A percentile compares a stretch with the other conserved stretches of the same genome.
phyloP scores from a whole-genome alignment of 2,888 invertebrate species.

The Pollenia griseotomentosa region DNA sequence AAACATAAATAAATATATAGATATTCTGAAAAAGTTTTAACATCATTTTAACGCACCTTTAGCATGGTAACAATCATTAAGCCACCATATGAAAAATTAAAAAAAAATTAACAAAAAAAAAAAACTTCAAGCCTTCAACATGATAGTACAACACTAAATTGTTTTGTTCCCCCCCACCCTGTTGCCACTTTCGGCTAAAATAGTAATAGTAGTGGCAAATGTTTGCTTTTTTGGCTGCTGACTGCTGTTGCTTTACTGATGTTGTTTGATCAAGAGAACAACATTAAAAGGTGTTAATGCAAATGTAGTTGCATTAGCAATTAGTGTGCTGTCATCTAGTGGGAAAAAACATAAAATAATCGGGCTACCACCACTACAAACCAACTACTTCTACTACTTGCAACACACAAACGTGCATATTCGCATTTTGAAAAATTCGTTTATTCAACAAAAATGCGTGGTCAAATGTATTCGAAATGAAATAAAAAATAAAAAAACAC shows the following conservation, averaged over 20 bases:
- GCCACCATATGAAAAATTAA: conserved; percentile 36
- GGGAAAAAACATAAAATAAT: conserved; percentile 74
- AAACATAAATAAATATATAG: conserved; percentile 3
- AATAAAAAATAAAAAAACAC: conserved; percentile 15
- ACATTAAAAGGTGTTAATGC: conserved; percentile 74
- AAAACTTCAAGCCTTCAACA: conserved; percentile 40
- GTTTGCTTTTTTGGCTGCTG: conserved; percentile 14
- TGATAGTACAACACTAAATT: conserved; percentile 8
- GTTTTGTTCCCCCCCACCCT: neutral
- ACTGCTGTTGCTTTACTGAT: conserved; percentile 55
- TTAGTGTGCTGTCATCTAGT: conserved; percentile 74
- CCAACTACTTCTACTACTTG: conserved; percentile 6
- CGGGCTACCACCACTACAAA: conserved; percentile 68
- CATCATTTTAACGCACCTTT: conserved; percentile 71
- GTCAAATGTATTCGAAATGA: conserved; percentile 47
- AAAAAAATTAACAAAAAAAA: neutral
- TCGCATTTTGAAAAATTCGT: conserved; percentile 51
- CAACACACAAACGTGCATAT: conserved; percentile 18
- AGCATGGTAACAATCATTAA: conserved; percentile 69
- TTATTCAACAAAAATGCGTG: conserved; percentile 69
- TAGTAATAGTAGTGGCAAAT: conserved; percentile 24
- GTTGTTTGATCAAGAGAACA: conserved; percentile 74
- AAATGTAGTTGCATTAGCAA: conserved; percentile 74
- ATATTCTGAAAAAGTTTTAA: conserved; percentile 52
- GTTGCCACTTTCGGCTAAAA: neutral